Evolutionary conservation across 1,140 invertebrate genomes (phyloP).

Genomic region (Trypoxylus dichotomus): DNA sequence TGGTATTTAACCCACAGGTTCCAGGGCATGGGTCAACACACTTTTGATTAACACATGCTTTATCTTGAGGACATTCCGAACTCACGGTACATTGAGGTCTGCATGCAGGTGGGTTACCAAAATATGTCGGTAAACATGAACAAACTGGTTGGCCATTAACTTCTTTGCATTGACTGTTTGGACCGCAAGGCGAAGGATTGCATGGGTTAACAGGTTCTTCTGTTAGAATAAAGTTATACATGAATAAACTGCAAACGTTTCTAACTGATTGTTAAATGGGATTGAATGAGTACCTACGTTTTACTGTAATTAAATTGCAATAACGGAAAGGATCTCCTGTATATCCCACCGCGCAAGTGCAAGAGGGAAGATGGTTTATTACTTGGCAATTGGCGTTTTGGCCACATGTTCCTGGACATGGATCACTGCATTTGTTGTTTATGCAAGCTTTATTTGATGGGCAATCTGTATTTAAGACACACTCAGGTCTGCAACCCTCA

Average conservation of each 20-base stretch:
- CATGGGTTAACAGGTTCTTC: constrained; percentile 57
- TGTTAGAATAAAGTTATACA: neutral
- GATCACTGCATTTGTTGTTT: constrained; percentile 56
- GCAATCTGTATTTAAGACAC: constrained; percentile 57
- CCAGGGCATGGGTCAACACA: constrained; percentile 79
- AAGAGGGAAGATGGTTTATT: constrained; percentile 60
- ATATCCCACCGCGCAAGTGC: constrained; percentile 60
- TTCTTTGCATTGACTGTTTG: constrained; percentile 66
- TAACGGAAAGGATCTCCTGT: constrained; percentile 60
- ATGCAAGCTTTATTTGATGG: constrained; percentile 54
- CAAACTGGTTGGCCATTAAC: constrained; percentile 64
- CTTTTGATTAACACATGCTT: constrained; percentile 76
- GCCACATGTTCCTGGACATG: constrained; percentile 58
- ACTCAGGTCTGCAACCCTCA: constrained; percentile 56
- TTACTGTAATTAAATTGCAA: constrained; percentile 50
- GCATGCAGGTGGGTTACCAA: constrained; percentile 73
- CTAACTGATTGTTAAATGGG: neutral
- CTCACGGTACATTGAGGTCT: constrained; percentile 76
- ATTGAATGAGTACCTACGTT: constrained; percentile 36
- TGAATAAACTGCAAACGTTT: neutral
- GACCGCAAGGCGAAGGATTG: constrained; percentile 71
- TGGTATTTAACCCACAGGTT: constrained; percentile 72
- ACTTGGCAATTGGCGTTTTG: constrained; percentile 60
- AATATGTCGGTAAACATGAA: constrained; percentile 65
- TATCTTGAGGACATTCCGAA: constrained; percentile 69